Conservation (phyloP, 2,797 vertebrate genomes). For the Apodemus agrarius region DNA sequence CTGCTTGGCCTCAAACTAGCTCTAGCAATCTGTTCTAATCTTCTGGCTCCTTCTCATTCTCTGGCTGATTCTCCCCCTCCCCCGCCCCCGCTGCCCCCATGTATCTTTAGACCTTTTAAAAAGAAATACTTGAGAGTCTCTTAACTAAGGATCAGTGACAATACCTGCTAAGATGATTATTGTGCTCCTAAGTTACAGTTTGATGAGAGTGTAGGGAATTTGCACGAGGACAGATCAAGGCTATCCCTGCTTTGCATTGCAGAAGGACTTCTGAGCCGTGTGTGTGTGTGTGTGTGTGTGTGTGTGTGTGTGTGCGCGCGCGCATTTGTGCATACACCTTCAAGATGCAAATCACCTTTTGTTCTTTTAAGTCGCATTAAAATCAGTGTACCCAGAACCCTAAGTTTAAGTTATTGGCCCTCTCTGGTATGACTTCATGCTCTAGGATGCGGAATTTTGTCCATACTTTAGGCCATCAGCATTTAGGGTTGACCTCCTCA, state of each 20-base stretch:
- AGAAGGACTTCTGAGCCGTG: background rate
- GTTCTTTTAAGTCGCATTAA: conserved; percentile 25
- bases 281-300: background rate
- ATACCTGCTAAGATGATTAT: background rate
- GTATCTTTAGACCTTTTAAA: background rate
- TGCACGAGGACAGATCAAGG: background rate
- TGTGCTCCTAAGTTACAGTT: background rate
- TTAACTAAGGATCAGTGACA: background rate
- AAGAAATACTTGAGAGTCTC: conserved; percentile 5
- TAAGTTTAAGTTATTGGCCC: background rate
- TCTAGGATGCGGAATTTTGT: background rate
- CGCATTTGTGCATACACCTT: no score
- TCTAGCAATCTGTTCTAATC: background rate
- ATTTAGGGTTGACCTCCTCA: background rate
- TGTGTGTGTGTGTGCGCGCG: background rate
- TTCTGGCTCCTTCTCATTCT: background rate
- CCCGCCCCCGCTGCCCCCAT: background rate
- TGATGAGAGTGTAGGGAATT: background rate
- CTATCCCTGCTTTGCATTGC: background rate
- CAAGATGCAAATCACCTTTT: background rate
- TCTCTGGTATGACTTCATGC: background rate
- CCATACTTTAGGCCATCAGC: background rate
- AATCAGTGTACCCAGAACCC: background rate
- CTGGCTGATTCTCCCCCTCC: background rate
- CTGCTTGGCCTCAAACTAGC: background rate